Evolutionary conservation across 2,888 invertebrate species (phyloP), one percentile per base, ranked within the genome.

Genomic region (Callosobruchus maculatus): DNA sequence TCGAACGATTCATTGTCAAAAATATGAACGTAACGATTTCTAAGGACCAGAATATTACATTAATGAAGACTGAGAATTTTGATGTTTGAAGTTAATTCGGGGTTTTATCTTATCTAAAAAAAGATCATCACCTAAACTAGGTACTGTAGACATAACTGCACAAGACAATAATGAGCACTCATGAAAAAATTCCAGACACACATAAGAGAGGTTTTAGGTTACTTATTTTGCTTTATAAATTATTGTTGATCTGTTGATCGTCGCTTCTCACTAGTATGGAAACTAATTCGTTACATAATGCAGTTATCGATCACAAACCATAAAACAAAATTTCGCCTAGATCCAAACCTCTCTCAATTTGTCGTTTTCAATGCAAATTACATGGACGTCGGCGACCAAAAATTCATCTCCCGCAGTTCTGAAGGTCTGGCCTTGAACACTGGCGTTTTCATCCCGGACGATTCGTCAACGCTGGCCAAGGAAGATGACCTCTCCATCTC

Each of bases 341-440:
- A 49, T 49, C 13, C 49, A 49, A 7, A 49, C 13, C 3, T 49
- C 49, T 49, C 49, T 18, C 49, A 49, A 49, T 13, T 13, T 7
- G 49, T 1, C 49, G 1, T 18, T 7, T 18, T 7, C 13, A 7
- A 49, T 18, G 49, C 13, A 49, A 5, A 30, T 76, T 90, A 95
- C 94, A 94, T 94, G 0, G 94, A 94, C 9, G 94, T 94, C 0
- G 95, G 95, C 5, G 94, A 93, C 94, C 94, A 94, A 87, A 94
- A 95, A 86, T 95, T 95, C 92, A 95, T 93, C 86, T 95, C 95
- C 70, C 94, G 87, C 20, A 94, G 87, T 83, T 94, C 94, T 0
- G 94, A 92, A 0, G 93, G 92, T 83, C 90, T 91, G 0, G 92
- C 89, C 80, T 89, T 88, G 80, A 89, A 88, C 21, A 86, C 82